Percentiles rank a stretch among this genome's conserved stretches.
phyloP scores from a whole-genome alignment of 2,797 vertebrate species.

The Vipera latastei region DNA sequence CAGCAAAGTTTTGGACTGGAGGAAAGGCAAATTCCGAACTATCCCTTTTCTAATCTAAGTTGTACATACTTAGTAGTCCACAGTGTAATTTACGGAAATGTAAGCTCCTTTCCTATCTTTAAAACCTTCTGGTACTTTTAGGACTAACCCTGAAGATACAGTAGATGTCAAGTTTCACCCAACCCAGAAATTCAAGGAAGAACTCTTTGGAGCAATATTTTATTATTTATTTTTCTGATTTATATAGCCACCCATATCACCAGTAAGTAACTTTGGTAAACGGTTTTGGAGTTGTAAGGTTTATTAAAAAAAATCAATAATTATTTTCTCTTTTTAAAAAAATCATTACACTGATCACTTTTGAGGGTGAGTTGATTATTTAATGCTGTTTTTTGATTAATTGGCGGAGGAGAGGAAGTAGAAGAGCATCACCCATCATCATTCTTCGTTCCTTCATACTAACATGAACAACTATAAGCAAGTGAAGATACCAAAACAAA shows the following conservation, averaged over 20 bases:
- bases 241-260: not conserved
- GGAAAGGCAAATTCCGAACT: no score
- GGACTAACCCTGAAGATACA: not conserved
- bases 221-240: not conserved
- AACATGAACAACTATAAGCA: not conserved
- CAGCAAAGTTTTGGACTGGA: not conserved
- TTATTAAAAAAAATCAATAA: not conserved
- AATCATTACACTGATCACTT: not conserved
- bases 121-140: not conserved
- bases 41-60: not conserved
- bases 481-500: not conserved
- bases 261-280: not conserved
- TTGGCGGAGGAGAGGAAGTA: not conserved
- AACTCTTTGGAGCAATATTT: not conserved
- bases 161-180: not conserved
- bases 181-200: not conserved
- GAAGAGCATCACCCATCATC: not conserved
- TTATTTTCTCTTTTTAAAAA: not conserved
- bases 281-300: not conserved
- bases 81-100: not conserved
- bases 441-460: not conserved
- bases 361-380: not conserved
- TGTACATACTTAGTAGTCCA: not conserved
- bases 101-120: not conserved
- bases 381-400: not conserved